Evolutionary conservation across 1,140 invertebrate species (phyloP), one percentile per base, ranked within the genome.

Genomic region (Drosophila bifasciata): DNA sequence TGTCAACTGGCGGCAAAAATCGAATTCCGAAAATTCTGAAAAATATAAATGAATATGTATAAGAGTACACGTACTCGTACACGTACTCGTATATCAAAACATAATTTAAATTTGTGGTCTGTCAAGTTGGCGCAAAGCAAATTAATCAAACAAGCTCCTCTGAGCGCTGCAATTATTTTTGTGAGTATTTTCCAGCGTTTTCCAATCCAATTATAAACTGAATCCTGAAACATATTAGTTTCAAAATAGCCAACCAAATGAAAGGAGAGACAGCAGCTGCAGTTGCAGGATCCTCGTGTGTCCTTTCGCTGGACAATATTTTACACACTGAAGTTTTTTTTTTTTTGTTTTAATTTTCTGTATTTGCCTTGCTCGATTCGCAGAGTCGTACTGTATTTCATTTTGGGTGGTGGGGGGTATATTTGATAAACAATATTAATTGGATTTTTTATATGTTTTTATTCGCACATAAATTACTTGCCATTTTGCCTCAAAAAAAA

Each of bases 381-480:
- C 32, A 36, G 11, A 1, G 32, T 36, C 11, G 32, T 58, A 64
- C 64, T 56, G 60, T 62, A 74, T 75, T 75, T 75, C 49, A 67
- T 75, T 66, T 75, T 40, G 50, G 61, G n/a, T n/a, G n/a, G n/a
- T n/a, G n/a, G n/a, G n/a, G n/a, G n/a, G 32, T 66, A 61, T 76
- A 76, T 76, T 76, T 67, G 61, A 69, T 77, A 76, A 80, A 79
- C 71, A 76, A 56, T 62, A 76, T 76, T 80, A 80, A 80, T 80
- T 81, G 72, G 53, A 68, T 81, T 81, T 81, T 73, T 67, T 63
- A 55, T 63, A 50, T 32, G 40, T 17, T 19, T 53, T 21, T 36
- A 39, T 44, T 23, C 21, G 39, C n/a, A 59, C 43, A 61, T 72
- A 63, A 67, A 64, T 70, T 74, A 79, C 49, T 61, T 45, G 56